Evolutionary conservation across 2,113 vertebrate species (phyloP).

Genomic region (Octodon degus): DNA sequence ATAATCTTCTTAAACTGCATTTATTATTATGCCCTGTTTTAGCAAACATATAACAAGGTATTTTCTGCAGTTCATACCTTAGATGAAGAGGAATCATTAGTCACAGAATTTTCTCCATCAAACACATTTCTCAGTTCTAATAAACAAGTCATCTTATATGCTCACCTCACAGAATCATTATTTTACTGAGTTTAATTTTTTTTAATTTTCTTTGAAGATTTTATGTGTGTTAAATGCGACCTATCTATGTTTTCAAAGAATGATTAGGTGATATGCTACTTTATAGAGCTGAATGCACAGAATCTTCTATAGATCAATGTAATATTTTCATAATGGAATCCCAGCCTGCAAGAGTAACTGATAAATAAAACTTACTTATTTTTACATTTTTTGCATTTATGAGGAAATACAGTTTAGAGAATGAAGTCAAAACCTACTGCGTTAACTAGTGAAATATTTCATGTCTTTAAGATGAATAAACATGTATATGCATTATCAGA

Average conservation of each 20-base stretch:
- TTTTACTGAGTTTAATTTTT: not conserved
- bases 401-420: not conserved
- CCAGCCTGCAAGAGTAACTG: not conserved
- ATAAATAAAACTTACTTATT: not conserved
- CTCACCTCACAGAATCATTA: not conserved
- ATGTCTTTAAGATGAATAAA: not conserved
- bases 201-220: not conserved
- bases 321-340: not conserved
- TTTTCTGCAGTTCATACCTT: not conserved
- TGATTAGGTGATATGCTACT: not conserved
- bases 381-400: not conserved
- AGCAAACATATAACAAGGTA: not conserved
- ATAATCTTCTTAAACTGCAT: not conserved
- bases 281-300: not conserved
- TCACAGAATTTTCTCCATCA: too few relatives aligned
- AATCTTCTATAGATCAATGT: not conserved
- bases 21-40: not conserved
- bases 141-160: too few relatives aligned
- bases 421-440: not conserved
- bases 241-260: not conserved
- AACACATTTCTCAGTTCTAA: too few relatives aligned
- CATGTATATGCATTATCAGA: not conserved
- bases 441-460: slow-evolving; percentile 13
- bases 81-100: not conserved
- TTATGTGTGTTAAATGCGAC: not conserved